Conservation (phyloP, 2,888 invertebrate species). For the Xylocampa areola region DNA sequence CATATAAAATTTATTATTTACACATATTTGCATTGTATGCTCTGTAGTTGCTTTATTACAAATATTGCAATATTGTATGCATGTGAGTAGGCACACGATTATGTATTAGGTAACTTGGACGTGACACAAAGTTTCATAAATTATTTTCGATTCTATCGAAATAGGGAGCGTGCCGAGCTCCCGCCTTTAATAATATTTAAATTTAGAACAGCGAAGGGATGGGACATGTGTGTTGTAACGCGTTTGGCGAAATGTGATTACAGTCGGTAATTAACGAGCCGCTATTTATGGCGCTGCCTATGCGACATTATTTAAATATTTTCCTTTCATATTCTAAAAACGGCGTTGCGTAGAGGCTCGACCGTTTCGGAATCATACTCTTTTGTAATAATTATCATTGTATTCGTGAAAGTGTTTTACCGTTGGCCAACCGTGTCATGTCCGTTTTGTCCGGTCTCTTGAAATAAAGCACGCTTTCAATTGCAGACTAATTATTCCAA, state of each 20-base stretch:
- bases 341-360: conserved; percentile 56
- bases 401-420: conserved; percentile 88
- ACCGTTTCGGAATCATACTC: conserved; percentile 76
- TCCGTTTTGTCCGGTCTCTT: conserved; percentile 85
- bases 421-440: conserved; percentile 86
- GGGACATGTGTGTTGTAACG: conserved; percentile 89
- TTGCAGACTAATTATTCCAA: conserved; percentile 89
- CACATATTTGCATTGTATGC: conserved; percentile 29
- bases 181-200: conserved; percentile 86
- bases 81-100: conserved; percentile 37
- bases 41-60: conserved; percentile 36
- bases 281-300: conserved; percentile 80
- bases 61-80: conserved; percentile 38
- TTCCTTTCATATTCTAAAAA: conserved; percentile 75
- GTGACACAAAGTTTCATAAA: conserved; percentile 79
- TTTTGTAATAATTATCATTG: conserved; percentile 82
- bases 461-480: conserved; percentile 89
- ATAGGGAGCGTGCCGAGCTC: conserved; percentile 83
- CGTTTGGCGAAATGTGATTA: conserved; percentile 90
- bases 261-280: conserved; percentile 87
- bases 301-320: conserved; percentile 64
- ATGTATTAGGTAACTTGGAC: conserved; percentile 37
- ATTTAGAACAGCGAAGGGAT: conserved; percentile 89
- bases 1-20: conserved; percentile 20
- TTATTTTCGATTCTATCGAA: conserved; percentile 83